Conservation (phyloP, 2,888 invertebrate species). For the Seira ritae region DNA sequence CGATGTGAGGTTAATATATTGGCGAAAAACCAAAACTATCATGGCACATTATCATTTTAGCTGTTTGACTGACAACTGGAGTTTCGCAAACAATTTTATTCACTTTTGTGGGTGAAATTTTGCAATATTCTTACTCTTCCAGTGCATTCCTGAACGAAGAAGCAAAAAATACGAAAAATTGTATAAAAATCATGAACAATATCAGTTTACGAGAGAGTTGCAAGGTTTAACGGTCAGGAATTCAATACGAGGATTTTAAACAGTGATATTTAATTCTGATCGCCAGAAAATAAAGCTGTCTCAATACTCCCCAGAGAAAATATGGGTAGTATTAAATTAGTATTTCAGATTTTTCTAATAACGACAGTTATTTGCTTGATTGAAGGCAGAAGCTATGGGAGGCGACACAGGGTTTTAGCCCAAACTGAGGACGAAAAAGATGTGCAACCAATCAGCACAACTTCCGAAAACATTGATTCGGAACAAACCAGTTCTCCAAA, state of each 20-base stretch:
- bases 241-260: background rate
- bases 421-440: slow-evolving; percentile 30
- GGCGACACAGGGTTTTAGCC: slow-evolving; percentile 20
- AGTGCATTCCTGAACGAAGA: too few species aligned
- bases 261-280: slow-evolving; percentile 5
- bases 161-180: too few species aligned
- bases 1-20: too few species aligned
- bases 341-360: background rate
- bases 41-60: background rate
- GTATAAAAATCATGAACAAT: too few species aligned
- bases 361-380: background rate
- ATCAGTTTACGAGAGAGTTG: too few species aligned
- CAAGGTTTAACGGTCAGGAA: background rate
- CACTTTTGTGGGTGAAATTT: background rate
- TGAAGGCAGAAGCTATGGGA: slow-evolving; percentile 41
- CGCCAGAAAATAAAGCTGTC: slow-evolving; percentile 22
- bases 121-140: too few species aligned
- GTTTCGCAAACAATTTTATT: background rate
- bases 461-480: background rate
- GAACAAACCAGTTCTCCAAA: background rate
- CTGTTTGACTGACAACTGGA: background rate
- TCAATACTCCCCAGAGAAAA: background rate
- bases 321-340: too few species aligned
- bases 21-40: too few species aligned
- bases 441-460: slow-evolving; percentile 18